Evolutionary conservation across 2,797 vertebrate genomes (phyloP).

Genomic region (Tangara arthus): DNA sequence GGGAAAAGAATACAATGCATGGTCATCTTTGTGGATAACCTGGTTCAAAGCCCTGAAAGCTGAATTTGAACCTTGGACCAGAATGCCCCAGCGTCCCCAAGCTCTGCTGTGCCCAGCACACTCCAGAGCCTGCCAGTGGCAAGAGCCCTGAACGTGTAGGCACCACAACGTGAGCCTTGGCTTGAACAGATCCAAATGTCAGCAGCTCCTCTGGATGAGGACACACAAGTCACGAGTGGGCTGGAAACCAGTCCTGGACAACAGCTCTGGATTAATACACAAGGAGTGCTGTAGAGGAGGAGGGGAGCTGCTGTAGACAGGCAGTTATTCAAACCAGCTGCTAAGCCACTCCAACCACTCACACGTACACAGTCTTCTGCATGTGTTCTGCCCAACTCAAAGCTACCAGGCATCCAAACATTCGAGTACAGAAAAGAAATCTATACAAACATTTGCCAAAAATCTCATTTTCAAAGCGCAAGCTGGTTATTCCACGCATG

Average conservation of each 20-base stretch:
- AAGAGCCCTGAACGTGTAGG: not conserved
- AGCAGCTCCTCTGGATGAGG: not conserved
- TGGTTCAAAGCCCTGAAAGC: not conserved
- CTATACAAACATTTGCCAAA: slow-evolving; percentile 13
- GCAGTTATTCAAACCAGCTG: slow-evolving; percentile 58
- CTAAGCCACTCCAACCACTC: not conserved
- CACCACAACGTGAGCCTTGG: rapidly evolving
- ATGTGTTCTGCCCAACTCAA: not conserved
- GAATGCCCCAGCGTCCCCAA: not conserved
- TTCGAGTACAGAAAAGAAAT: slow-evolving; percentile 7
- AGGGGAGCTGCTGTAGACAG: slow-evolving; percentile 11
- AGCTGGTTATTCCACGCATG: not conserved
- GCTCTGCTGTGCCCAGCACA: not conserved
- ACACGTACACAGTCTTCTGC: not conserved
- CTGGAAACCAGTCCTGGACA: slow-evolving; percentile 33
- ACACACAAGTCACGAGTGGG: not conserved
- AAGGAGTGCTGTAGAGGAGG: not conserved
- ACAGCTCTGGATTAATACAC: not conserved
- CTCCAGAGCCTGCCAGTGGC: not conserved
- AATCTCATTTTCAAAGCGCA: not conserved
- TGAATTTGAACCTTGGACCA: not conserved
- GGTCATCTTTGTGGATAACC: not conserved
- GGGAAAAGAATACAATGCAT: not conserved
- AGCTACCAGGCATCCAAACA: not conserved
- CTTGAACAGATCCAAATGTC: not conserved